Base-by-base conservation (phyloP, 1,140 invertebrate species). In the Zophobas morio region DNA sequence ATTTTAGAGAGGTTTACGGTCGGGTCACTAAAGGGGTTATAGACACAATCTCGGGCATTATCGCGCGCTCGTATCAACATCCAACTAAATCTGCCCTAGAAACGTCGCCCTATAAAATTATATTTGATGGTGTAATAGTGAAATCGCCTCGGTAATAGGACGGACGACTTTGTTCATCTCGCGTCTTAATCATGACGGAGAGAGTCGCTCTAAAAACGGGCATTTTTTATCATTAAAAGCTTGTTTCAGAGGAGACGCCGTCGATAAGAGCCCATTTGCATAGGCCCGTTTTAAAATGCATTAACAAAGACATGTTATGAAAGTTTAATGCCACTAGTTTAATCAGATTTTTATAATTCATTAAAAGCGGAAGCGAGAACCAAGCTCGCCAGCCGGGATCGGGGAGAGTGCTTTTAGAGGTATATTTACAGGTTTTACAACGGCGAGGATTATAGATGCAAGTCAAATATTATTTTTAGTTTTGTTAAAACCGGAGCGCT, bases 261-360 rank as follows among this genome's bases (percentile, higher is more conserved):
- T 33, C 35, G 60, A 66, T 66, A 66, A 42, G 6, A 39, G n/a
- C 33, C 39, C 39, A 66, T 66, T 66, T 66, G 60, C 60, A 66
- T 66, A 66, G 37, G 40, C 60, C n/a, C 37, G 37, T 66, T 66
- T 66, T 66, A 66, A 66, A 66, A 66, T 66, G 39, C 60, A 66
- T 66, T 66, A 66, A 66, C 60, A 66, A 66, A 66, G 60, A 66
- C 39, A 66, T 42, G 60, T 66, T 42, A 66, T 66, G 60, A 66
- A 66, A 66, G 39, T 46, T 66, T 66, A 66, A 66, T 66, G 39
- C n/a, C 39, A 66, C 60, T 66, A 66, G 6, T 66, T 2, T 66
- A 66, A 66, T 66, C 60, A 66, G 39, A 66, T 60, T 66, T 66
- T 66, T 66, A 66, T 20, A 66, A 66, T 42, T 66, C 60, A 42